Evolutionary conservation across 2,113 vertebrate genomes (phyloP).

Genomic region (Acinonyx jubatus): DNA sequence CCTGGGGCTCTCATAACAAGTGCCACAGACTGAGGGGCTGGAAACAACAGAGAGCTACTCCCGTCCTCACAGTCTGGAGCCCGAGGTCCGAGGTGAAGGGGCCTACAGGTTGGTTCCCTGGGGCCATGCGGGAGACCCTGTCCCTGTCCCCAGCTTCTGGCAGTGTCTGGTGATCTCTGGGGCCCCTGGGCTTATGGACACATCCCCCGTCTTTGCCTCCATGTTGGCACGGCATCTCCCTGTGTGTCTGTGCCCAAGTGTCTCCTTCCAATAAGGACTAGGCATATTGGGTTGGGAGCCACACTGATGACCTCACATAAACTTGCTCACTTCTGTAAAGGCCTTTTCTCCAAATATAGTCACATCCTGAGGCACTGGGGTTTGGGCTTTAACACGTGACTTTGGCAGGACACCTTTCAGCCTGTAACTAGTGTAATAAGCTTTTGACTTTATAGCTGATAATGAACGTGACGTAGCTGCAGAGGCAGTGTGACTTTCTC

Average conservation of each 20-base stretch:
- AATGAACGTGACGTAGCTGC: rapidly evolving
- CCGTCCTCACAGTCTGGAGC: background rate
- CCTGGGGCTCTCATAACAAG: background rate
- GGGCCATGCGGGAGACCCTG: rapidly evolving
- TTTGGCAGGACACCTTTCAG: rapidly evolving
- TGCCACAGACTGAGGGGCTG: rapidly evolving
- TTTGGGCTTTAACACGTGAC: rapidly evolving
- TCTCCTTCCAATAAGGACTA: background rate
- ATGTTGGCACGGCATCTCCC: rapidly evolving
- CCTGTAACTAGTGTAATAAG: no score
- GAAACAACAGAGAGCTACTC: background rate
- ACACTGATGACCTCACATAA: rapidly evolving
- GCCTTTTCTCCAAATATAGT: no score
- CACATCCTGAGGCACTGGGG: rapidly evolving
- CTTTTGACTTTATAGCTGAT: rapidly evolving
- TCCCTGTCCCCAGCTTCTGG: background rate
- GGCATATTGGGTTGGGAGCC: rapidly evolving
- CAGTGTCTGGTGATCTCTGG: background rate
- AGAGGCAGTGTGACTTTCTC: background rate
- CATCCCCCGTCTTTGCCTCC: background rate
- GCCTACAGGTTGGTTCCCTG: rapidly evolving
- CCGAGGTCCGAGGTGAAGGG: no score
- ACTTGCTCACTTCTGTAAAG: rapidly evolving
- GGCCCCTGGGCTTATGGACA: rapidly evolving
- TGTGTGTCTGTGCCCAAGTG: background rate